Evolutionary conservation across 1,140 invertebrate genomes (phyloP).

Genomic region (Drosophila punjabiensis): DNA sequence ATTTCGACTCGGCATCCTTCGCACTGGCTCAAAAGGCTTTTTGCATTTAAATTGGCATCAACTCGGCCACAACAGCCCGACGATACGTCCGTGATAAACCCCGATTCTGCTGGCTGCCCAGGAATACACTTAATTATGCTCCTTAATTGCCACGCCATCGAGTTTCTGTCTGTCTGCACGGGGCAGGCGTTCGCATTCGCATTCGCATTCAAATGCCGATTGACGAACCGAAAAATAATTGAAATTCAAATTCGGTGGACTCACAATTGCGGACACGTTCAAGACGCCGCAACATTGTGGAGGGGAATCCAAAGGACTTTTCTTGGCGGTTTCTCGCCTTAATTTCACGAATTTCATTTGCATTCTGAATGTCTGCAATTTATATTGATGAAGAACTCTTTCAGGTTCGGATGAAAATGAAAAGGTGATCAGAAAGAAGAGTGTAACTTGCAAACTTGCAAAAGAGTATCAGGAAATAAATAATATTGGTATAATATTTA

Average conservation of each 20-base stretch:
- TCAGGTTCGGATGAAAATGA: not conserved
- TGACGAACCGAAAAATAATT: conserved; percentile 68
- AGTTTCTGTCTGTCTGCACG: conserved; percentile 42
- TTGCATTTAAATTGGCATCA: conserved; percentile 79
- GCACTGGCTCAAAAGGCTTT: conserved; percentile 61
- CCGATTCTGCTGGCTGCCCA: conserved; percentile 18
- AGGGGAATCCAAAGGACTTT: conserved; percentile 12
- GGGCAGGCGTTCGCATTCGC: conserved; percentile 18
- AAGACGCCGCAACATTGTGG: conserved; percentile 14
- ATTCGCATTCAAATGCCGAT: conserved; percentile 54
- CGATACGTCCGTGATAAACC: conserved; percentile 47
- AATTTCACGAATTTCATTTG: conserved; percentile 49
- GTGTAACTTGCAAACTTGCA: not conserved
- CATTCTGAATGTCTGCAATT: conserved; percentile 32
- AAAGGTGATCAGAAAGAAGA: not conserved
- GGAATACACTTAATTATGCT: conserved; percentile 71
- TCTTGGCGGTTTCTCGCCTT: conserved; percentile 30
- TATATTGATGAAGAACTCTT: conserved; percentile 34
- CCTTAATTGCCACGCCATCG: conserved; percentile 72
- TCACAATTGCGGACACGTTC: conserved; percentile 46
- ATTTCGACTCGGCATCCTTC: conserved; percentile 51
- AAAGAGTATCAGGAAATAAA: not conserved
- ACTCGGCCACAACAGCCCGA: conserved; percentile 22
- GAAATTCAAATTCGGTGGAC: conserved; percentile 63
- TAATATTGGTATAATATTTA: not conserved